A percentile compares a stretch with the other conserved stretches of the same genome.
Evolutionary conservation across 2,888 invertebrate genomes (phyloP).

Genomic region (Andrena minutula): DNA sequence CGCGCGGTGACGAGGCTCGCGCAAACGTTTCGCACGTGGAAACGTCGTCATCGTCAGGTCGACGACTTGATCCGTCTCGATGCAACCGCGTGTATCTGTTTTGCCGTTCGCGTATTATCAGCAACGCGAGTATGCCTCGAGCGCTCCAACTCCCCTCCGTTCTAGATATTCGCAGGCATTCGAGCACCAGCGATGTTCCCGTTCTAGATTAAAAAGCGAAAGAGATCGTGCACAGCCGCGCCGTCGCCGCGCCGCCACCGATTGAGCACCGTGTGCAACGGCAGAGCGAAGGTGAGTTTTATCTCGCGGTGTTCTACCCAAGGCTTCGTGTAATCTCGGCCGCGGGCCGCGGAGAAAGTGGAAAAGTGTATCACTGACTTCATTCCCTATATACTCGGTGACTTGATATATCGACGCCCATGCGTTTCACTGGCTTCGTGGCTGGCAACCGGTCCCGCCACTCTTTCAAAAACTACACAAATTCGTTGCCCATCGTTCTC

Average conservation of each 20-base stretch:
- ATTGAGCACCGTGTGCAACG: slow-evolving; percentile 60
- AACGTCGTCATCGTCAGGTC: slow-evolving; percentile 13
- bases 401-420: slow-evolving; percentile 11
- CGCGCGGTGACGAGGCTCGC: slow-evolving; percentile 4
- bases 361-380: slow-evolving; percentile 78
- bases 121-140: background rate
- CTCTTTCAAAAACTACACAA: too few relatives aligned
- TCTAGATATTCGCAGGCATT: too few relatives aligned
- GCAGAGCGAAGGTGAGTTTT: slow-evolving; percentile 70
- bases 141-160: background rate
- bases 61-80: slow-evolving; percentile 26
- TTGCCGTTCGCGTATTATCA: background rate
- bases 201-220: background rate
- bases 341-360: slow-evolving; percentile 80
- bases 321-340: slow-evolving; percentile 76
- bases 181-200: background rate
- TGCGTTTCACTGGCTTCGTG: slow-evolving; percentile 11
- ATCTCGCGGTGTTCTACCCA: slow-evolving; percentile 67
- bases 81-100: slow-evolving; percentile 32
- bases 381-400: slow-evolving; percentile 64
- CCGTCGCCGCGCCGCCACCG: slow-evolving; percentile 20
- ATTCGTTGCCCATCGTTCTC: background rate
- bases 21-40: slow-evolving; percentile 46
- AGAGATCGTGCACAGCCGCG: too few relatives aligned
- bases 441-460: slow-evolving; percentile 6